Base-by-base conservation (phyloP, 1,140 invertebrate genomes). In the Atta colombica region DNA sequence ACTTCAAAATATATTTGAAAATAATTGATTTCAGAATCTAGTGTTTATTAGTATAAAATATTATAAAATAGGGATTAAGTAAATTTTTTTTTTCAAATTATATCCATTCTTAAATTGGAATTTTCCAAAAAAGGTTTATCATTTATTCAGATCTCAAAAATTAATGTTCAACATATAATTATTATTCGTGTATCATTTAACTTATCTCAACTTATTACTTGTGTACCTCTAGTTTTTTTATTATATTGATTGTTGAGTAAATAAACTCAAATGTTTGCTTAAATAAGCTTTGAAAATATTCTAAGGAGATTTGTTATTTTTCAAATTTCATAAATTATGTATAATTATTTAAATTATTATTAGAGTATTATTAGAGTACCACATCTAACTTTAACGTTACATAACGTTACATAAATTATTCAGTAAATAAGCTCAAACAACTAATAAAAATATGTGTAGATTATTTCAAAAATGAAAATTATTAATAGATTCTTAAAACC, bases 21-120 rank as follows among this genome's bases (percentile, higher is more conserved):
- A 71, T 39, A 14, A 82, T 72, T 71, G 28, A 82, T 58, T 71
- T 82, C 35, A 28, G 6, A 16, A 35, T 69, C 49, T 69, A 53
- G 1, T 49, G 6, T 68, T 58, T 63, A 35, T 65, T 10, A 16
- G 14, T 35, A 28, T 2, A 12, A 18, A 66, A 18, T n/a, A 28
- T 35, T 45, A 7, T 12, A 4, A 58, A 10, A 21, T 55, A 66
- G 12, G 16, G 0, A 35, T 51, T 68, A 68, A 21, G 0, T 53
- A 53, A 1, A n/a, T 51, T 53, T 7, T 18, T 66, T 35, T 21
- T 16, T 4, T 0, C 39, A 12, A 8, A 18, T 35, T 35, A 35
- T 35, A 35, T 35, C 6, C n/a, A 25, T 45, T n/a, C 1, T 31
- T 14, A 35, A 66, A 45, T 77, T 51, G 14, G 6, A 28, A 66